A percentile compares a stretch with the other conserved stretches of the same genome.
phyloP scores from a whole-genome alignment of 92 coral and sea anemone species.

The Parazoanthus darwini region DNA sequence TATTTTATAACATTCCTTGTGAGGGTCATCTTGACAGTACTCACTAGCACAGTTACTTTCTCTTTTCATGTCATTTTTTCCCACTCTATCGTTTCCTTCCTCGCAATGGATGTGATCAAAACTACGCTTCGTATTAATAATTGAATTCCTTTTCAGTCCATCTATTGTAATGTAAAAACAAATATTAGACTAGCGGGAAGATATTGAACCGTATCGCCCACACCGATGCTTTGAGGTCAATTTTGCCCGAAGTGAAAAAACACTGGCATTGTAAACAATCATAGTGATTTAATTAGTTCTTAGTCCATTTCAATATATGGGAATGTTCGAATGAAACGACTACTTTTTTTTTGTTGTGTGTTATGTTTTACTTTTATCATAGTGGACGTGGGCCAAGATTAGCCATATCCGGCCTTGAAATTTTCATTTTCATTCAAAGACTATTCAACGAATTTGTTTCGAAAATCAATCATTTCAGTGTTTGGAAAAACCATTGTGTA shows the following conservation, averaged over 20 bases:
- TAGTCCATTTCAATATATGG: constrained; percentile 9
- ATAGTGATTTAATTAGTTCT: background rate
- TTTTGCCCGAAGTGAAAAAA: constrained; percentile 7
- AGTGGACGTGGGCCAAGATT: background rate
- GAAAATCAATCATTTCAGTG: too few species aligned
- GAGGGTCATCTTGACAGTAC: too few species aligned
- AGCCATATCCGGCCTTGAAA: background rate
- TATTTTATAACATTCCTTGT: too few species aligned
- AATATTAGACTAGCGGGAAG: constrained; percentile 20
- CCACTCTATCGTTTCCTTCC: constrained; percentile 4
- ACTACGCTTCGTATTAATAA: background rate
- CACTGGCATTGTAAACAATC: background rate
- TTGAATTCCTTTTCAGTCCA: constrained; percentile 5
- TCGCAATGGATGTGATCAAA: background rate
- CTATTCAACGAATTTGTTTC: background rate
- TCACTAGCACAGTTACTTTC: too few species aligned
- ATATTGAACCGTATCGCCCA: background rate
- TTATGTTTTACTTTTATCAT: background rate
- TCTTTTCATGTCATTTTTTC: background rate
- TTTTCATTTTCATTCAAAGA: background rate
- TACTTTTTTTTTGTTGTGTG: background rate
- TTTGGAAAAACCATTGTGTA: too few species aligned
- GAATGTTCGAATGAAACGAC: background rate
- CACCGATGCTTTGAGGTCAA: background rate
- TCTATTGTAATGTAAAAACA: background rate